A percentile compares a stretch with the other conserved stretches of the same genome.
Evolutionary conservation across 2,888 invertebrate genomes (phyloP).

Genomic region (Argynnis bischoffii): DNA sequence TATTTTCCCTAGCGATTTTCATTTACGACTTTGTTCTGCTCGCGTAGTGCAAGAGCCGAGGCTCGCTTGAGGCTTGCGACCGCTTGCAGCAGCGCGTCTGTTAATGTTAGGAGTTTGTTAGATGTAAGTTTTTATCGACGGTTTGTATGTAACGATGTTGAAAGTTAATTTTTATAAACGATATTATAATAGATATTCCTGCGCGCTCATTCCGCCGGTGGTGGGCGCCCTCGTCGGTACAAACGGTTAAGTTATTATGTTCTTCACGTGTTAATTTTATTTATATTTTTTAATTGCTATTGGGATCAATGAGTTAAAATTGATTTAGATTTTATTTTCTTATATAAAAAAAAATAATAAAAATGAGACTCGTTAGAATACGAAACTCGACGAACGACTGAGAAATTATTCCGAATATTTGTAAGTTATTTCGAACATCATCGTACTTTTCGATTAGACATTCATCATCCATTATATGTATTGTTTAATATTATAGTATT

Average conservation of each 20-base stretch:
- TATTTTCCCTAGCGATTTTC: conserved; percentile 7
- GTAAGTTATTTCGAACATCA: conserved; percentile 63
- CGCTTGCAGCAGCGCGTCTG: conserved; percentile 59
- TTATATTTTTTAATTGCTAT: conserved; percentile 67
- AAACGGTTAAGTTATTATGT: conserved; percentile 74
- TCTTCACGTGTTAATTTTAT: conserved; percentile 65
- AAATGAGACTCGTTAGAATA: conserved; percentile 67
- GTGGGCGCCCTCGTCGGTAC: conserved; percentile 78
- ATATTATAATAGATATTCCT: conserved; percentile 55
- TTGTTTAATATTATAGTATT: conserved; percentile 61
- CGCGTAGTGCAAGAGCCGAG: conserved; percentile 36
- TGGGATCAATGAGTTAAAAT: conserved; percentile 77
- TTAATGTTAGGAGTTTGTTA: conserved; percentile 68
- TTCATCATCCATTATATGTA: conserved; percentile 65
- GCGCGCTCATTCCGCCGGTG: conserved; percentile 73
- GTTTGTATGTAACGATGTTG: conserved; percentile 74
- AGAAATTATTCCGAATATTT: conserved; percentile 77
- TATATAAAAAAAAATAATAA: conserved; percentile 59
- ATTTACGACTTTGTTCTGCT: conserved; percentile 18
- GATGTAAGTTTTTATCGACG: conserved; percentile 77
- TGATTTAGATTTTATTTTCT: conserved; percentile 76
- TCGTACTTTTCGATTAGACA: conserved; percentile 61
- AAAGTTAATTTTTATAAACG: conserved; percentile 70
- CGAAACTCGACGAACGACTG: conserved; percentile 80
- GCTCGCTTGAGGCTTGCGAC: conserved; percentile 60